Base-by-base conservation (phyloP, 2,797 vertebrate species). In the Apogon talboti region DNA sequence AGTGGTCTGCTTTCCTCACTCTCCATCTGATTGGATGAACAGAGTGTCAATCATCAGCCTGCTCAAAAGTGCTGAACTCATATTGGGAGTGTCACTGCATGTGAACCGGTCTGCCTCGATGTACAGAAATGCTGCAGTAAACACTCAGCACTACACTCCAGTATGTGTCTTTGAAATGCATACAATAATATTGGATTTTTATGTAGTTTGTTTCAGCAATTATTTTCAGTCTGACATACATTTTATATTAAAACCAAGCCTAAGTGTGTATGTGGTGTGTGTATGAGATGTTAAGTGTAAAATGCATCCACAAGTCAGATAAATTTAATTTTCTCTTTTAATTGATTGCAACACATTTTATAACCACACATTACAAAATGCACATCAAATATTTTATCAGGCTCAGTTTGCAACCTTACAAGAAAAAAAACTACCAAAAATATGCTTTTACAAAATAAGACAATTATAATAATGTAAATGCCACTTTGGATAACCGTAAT, bases 341-440 rank as follows among this genome's bases (percentile, higher is more conserved):
- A 95, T 96, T 95, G 93, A 94, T 96, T 93, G 93, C 89, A 93
- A 92, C 88, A 93, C 82, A 89, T 91, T 92, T 89, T 92, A 94
- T 91, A 91, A 92, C 93, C 95, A 95, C 93, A 95, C 91, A 93
- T 94, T 94, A 95, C 93, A 95, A 96, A 95, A 93, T 87, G 78
- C 89, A 94, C 91, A 92, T 89, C 87, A 94, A 94, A 93, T 86
- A 91, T 91, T 95, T 92, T 93, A 94, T 89, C 93, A 96, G 97
- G 97, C 97, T 99, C 97, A 98, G 97, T 96, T 95, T 95, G 96
- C 97, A 97, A 96, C 93, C 94, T 96, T 95, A 94, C 85, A 59
- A 30, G 69, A 79, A 68, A 66, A 66, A 72, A 86, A 89, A 74
- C 83, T 93, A 94, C 89, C 83, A 93, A 92, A 93, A 95, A 93